phyloP scores from a whole-genome alignment of 2,888 invertebrate species.

The Drosophila meridionalis region DNA sequence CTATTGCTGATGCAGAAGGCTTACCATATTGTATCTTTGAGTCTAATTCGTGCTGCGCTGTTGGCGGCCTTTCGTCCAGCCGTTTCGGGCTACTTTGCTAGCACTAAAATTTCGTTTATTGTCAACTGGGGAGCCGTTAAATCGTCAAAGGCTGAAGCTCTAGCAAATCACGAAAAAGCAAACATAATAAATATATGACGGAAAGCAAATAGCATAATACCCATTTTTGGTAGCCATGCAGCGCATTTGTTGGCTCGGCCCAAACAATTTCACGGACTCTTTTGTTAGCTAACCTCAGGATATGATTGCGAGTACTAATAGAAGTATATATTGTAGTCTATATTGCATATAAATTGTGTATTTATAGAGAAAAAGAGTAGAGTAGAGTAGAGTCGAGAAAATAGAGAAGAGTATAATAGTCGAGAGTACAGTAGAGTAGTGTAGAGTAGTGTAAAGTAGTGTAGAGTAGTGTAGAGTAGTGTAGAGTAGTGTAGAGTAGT shows the following conservation, averaged over 20 bases:
- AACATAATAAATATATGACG: conserved; percentile 7
- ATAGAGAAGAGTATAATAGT: not conserved
- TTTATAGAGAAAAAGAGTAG: not conserved
- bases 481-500: not conserved
- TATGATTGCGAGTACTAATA: not conserved
- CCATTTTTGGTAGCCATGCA: not conserved
- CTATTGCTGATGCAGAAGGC: conserved; percentile 57
- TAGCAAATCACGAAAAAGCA: conserved; percentile 17
- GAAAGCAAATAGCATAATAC: conserved; percentile 17
- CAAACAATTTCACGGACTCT: conserved; percentile 8
- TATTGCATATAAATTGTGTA: not conserved
- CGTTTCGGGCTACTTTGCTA: conserved; percentile 47
- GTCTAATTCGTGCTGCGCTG: conserved; percentile 62
- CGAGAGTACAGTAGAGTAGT: not conserved
- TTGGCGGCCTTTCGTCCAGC: conserved; percentile 16
- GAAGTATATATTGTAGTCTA: not conserved
- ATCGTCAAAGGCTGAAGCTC: conserved; percentile 51
- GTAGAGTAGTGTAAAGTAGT: not conserved
- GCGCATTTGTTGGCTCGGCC: conserved; percentile 11
- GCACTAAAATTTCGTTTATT: conserved; percentile 78
- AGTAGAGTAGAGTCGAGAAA: no score
- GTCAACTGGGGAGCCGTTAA: conserved; percentile 74
- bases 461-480: not conserved
- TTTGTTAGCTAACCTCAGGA: not conserved
- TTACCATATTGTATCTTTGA: conserved; percentile 71